Base-by-base conservation (phyloP, 53 echinoderm and acorn worm species). In the Paracentrotus lividus region DNA sequence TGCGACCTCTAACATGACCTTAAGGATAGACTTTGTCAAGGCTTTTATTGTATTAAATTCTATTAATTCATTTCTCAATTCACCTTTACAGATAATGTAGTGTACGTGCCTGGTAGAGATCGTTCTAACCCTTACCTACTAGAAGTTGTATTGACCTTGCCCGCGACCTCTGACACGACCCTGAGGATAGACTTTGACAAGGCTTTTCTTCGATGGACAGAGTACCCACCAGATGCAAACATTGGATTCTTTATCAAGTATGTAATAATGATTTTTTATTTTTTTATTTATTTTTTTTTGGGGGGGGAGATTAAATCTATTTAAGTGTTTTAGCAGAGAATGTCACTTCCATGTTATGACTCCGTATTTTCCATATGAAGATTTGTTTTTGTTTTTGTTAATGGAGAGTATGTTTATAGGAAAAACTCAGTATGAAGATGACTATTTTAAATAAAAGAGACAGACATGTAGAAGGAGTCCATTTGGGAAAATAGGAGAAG, bases 141-240 rank as follows among this genome's bases (percentile, higher is more conserved):
- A 45, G 98, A 98, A 67, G 38, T 98, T 10, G 90, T 97, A 85
- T 40, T 98, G 47, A 97, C 96, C 51, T 81, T 98, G 45, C 97
- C 98, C 8, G 93, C 98, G 6, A 85, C 93, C 65, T 98, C 98
- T 65, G 96, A 95, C 94, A 97, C 95, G 14, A 97, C 95, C 42
- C 88, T 98, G 77, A 96, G 95, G 59, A 96, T 97, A 43, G 95
- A 97, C 93, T 98, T 96, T 95, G 98, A 97, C 47, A 98, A 96
- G 72, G 98, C 98, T 18, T 98, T 96, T 94, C 90, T 98, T 34
- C 97, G 97, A 84, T 98, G 98, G 98, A 98, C 97, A 0, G 98
- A 98, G 89, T 94, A 98, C 78, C 98, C 98, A 8, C 98, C 98
- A 7, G 98, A 98, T 95, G 98, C 97, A 8, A 97, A 98, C 56